Conservation (phyloP, 2,888 invertebrate species). For the Xiphydria camelus region DNA sequence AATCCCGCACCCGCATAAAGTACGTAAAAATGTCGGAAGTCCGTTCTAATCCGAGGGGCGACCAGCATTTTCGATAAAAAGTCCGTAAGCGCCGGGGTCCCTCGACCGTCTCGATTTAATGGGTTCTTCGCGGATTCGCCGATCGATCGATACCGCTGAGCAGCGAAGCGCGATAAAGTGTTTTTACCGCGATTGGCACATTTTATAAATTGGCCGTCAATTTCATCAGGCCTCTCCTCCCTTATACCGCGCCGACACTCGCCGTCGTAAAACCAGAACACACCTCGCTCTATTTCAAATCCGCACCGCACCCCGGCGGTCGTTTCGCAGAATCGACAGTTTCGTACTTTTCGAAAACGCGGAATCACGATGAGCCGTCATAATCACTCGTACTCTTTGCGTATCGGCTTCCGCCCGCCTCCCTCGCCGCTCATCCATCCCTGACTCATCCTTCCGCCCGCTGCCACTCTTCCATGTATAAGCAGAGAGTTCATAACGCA, state of each 20-base stretch:
- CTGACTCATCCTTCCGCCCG: constrained; percentile 3
- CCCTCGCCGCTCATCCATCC: constrained; percentile 6
- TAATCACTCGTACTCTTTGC: constrained; percentile 37
- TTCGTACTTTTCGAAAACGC: constrained; percentile 22
- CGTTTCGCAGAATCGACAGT: constrained; percentile 16
- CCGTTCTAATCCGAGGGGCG: no score
- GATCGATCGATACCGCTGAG: no score
- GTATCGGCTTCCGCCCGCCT: constrained; percentile 27
- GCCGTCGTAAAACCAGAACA: no score
- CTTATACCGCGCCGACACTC: not conserved
- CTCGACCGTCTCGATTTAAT: no score
- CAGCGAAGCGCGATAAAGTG: no score
- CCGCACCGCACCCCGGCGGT: constrained; percentile 7
- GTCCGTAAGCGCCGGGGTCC: no score
- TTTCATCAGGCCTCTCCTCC: constrained; percentile 26
- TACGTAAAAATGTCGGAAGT: no score
- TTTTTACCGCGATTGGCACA: constrained; percentile 34
- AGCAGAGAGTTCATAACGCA: constrained; percentile 42
- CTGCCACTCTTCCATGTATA: not conserved
- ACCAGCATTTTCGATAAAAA: no score
- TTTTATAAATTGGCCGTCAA: constrained; percentile 37
- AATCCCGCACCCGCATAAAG: no score
- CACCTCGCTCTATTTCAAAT: constrained; percentile 3
- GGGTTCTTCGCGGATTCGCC: no score
- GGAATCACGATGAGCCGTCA: constrained; percentile 34